A percentile compares a stretch with the other conserved stretches of the same genome.
Evolutionary conservation across 2,888 invertebrate genomes (phyloP).

Genomic region (Callyntrura guangdongensis): DNA sequence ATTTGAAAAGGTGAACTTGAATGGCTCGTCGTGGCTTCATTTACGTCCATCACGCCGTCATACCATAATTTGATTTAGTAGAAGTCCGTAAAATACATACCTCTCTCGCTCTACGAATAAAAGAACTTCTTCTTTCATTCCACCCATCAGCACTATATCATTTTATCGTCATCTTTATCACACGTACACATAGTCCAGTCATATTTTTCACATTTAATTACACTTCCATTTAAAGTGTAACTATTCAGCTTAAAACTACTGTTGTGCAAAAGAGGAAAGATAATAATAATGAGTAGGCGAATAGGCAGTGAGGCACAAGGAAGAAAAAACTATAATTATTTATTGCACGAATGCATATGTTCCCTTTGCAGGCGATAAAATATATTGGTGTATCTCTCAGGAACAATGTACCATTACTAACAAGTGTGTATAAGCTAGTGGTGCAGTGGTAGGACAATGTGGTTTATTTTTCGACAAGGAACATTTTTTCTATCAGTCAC

Average conservation of each 20-base stretch:
- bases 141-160: slow-evolving; percentile 18
- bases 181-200: neutral
- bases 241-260: slow-evolving; percentile 40
- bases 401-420: neutral
- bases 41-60: slow-evolving; percentile 59
- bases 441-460: neutral
- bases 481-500: neutral
- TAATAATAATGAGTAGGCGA: slow-evolving; percentile 38
- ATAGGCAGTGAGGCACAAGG: neutral
- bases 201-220: slow-evolving; percentile 69
- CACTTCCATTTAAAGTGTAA: slow-evolving; percentile 70
- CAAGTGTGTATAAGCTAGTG: neutral
- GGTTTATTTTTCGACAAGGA: neutral
- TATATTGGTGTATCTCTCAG: neutral
- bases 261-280: slow-evolving; percentile 45
- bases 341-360: slow-evolving; percentile 29
- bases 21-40: slow-evolving; percentile 21
- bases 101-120: too few relatives aligned
- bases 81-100: neutral
- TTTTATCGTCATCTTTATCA: neutral
- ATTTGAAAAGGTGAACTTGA: slow-evolving; percentile 51
- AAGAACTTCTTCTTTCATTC: slow-evolving; percentile 28
- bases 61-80: slow-evolving; percentile 43
- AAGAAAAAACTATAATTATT: slow-evolving; percentile 41
- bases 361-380: neutral